A percentile compares a stretch with the other conserved stretches of the same genome.
phyloP scores from a whole-genome alignment of 2,888 invertebrate species.

The Penaeus monodon region DNA sequence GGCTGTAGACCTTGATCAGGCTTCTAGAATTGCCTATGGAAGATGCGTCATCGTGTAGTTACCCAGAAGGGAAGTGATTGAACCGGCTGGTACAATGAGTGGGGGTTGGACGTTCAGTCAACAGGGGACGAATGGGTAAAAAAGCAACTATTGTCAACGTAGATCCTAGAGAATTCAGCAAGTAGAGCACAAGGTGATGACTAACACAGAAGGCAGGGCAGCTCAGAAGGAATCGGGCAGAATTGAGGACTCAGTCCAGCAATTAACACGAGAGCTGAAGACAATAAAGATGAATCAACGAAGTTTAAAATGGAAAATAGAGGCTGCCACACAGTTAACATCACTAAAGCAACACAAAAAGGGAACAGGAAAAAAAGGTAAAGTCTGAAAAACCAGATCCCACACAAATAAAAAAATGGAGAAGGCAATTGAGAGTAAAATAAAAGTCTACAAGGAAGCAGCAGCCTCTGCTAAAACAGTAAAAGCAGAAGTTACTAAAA shows the following conservation, averaged over 20 bases:
- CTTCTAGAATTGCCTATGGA: conserved; percentile 88
- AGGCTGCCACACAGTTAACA: conserved; percentile 69
- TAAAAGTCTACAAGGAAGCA: conserved; percentile 73
- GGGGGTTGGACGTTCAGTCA: conserved; percentile 87
- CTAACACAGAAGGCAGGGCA: conserved; percentile 69
- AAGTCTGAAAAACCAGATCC: conserved; percentile 79
- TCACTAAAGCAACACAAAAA: conserved; percentile 76
- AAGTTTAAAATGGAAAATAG: conserved; percentile 70
- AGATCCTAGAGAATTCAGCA: conserved; percentile 69
- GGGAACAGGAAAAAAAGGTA: conserved; percentile 79
- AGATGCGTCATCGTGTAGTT: conserved; percentile 82
- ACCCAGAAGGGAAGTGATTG: conserved; percentile 88
- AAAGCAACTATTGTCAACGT: conserved; percentile 72
- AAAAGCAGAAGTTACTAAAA: conserved; percentile 76
- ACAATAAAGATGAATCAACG: conserved; percentile 68
- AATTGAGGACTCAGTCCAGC: conserved; percentile 69
- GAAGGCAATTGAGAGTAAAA: conserved; percentile 73
- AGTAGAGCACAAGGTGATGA: conserved; percentile 73
- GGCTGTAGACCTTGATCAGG: conserved; percentile 88
- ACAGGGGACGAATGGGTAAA: conserved; percentile 87
- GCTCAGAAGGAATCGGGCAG: conserved; percentile 66
- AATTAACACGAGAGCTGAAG: conserved; percentile 68
- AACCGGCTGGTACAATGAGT: conserved; percentile 91
- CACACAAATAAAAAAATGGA: conserved; percentile 76
- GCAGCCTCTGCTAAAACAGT: conserved; percentile 75